Evolutionary conservation across 2,113 vertebrate species (phyloP), one percentile per base, ranked within the genome.

Genomic region (Ammodytes marinus): DNA sequence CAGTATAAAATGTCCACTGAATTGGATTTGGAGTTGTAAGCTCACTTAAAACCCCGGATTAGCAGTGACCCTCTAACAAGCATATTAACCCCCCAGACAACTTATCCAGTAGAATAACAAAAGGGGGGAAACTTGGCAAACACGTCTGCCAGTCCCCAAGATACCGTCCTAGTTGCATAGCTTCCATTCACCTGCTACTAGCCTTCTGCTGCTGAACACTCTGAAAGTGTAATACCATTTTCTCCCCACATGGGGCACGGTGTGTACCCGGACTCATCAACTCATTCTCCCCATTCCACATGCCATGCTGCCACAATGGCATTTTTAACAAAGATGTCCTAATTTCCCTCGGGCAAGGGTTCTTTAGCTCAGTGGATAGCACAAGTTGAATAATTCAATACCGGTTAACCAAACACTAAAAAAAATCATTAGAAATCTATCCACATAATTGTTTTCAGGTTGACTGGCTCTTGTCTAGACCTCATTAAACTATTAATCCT

Each of bases 401-500:
- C 67, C 60, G 87, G 85, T 91, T 91, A 92, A 85, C 88, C 86
- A 91, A 92, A 92, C 83, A 90, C 69, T 68, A 63, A 81, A 79
- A 27, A 80, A 87, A 87, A 93, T 91, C 86, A 92, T 90, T 91
- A 85, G 74, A 82, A 92, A 93, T 93, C 91, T 91, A 91, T 89
- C 69, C 77, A 52, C 84, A 87, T 87, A 89, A 91, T 92, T 92
- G 91, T 92, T 93, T 93, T 91, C 82, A 87, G 91, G 88, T 90
- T 86, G 89, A 93, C 87, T 88, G 80, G 85, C 86, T 89, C 86
- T 92, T 84, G 89, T 89, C 91, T 86, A 86, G 83, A 90, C 87
- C 89, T 92, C 92, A 93, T 93, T 94, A 93, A 88, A 89, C 91
- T 91, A 90, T 92, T 92, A 93, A 90, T 92, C 91, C 91, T 75